A percentile compares a stretch with the other conserved stretches of the same genome.
Conservation (phyloP, 2,113 vertebrate species). For the Penelope pileata region DNA sequence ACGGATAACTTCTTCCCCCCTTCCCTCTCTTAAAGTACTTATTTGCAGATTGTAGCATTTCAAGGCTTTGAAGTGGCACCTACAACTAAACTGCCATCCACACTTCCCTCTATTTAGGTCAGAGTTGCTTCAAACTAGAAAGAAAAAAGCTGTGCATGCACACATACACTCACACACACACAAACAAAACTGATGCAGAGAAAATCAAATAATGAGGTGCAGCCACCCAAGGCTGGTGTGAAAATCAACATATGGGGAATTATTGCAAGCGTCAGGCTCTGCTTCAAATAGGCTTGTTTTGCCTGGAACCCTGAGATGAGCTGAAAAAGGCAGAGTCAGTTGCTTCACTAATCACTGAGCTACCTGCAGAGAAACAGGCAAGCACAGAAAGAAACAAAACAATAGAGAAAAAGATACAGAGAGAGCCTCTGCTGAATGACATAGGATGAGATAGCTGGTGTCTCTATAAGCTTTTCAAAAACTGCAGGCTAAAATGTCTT, state of each 20-base stretch:
- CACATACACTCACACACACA: not conserved
- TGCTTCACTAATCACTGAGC: conserved; percentile 1
- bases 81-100: conserved; percentile 39
- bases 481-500: not conserved
- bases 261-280: not conserved
- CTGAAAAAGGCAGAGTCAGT: conserved; percentile 44
- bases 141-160: not conserved
- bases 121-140: conserved; percentile 9
- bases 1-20: not conserved
- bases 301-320: conserved; percentile 56
- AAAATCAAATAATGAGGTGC: conserved; percentile 67
- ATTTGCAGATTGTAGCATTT: conserved; percentile 18
- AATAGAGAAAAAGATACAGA: not conserved
- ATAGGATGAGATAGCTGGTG: not conserved
- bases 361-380: conserved; percentile 66
- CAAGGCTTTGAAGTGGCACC: conserved; percentile 53
- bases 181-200: conserved; percentile 14
- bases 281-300: conserved; percentile 69
- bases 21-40: not conserved
- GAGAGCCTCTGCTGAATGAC: not conserved
- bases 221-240: conserved; percentile 57
- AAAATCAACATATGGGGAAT: conserved; percentile 69
- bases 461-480: not conserved
- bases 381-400: conserved; percentile 42
- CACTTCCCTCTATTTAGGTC: conserved; percentile 44